Evolutionary conservation across 2,888 invertebrate genomes (phyloP).

Genomic region (Celastrina argiolus): DNA sequence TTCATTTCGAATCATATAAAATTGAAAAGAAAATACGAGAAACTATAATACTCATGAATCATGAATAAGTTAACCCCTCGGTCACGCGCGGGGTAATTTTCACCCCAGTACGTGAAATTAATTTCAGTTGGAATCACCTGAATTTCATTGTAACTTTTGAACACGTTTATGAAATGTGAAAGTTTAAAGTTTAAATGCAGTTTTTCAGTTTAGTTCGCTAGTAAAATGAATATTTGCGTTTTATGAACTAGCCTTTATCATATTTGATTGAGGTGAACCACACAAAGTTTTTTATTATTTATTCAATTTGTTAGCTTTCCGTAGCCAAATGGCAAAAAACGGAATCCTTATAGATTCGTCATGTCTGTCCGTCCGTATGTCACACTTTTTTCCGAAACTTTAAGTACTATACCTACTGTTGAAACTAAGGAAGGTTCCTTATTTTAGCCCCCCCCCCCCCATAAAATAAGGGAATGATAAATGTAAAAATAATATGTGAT

Average conservation of each 20-base stretch:
- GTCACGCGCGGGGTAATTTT: conserved; percentile 1
- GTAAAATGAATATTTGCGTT: not conserved
- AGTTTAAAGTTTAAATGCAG: not conserved
- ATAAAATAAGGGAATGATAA: too few relatives aligned
- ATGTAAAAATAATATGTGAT: too few relatives aligned
- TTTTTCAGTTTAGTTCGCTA: not conserved
- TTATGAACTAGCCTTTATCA: not conserved
- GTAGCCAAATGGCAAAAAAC: too few relatives aligned
- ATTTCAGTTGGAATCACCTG: not conserved
- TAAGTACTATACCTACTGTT: too few relatives aligned
- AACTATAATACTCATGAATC: not conserved
- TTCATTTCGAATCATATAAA: not conserved
- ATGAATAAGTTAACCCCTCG: not conserved
- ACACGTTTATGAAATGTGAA: not conserved
- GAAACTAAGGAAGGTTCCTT: too few relatives aligned
- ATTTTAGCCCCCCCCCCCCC: too few relatives aligned
- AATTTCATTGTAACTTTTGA: not conserved
- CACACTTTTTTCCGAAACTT: too few relatives aligned
- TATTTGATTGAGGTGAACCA: too few relatives aligned
- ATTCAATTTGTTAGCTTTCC: too few relatives aligned
- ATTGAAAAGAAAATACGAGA: not conserved
- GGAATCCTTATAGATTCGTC: too few relatives aligned
- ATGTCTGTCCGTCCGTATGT: too few relatives aligned
- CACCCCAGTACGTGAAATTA: not conserved
- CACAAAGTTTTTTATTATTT: too few relatives aligned